phyloP scores from a whole-genome alignment of 64 coral and sea anemone genomes.

The Astreopora myriophthalma region DNA sequence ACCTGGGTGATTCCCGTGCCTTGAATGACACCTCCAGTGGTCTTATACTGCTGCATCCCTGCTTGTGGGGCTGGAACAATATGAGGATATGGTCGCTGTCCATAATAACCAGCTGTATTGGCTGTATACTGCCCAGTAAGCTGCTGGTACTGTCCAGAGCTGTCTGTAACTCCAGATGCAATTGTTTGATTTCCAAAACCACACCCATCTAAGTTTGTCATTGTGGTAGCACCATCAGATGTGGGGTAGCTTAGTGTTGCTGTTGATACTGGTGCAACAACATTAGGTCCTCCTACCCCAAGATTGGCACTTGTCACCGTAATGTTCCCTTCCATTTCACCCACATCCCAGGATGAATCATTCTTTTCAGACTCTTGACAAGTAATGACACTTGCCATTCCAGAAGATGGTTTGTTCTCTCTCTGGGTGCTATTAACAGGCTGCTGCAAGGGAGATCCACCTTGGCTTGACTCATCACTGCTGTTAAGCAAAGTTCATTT shows the following conservation, averaged over 20 bases:
- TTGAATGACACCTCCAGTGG: constrained; percentile 83
- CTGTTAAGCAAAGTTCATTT: neutral
- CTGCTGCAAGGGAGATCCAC: constrained; percentile 39
- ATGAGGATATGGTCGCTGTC: constrained; percentile 88
- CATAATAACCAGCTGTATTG: constrained; percentile 85
- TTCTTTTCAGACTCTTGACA: constrained; percentile 52
- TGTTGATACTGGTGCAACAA: constrained; percentile 85
- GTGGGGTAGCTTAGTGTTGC: constrained; percentile 74
- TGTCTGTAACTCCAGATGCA: constrained; percentile 58
- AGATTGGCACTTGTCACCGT: constrained; percentile 60
- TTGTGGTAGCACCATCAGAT: constrained; percentile 73
- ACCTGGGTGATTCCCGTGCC: constrained; percentile 72
- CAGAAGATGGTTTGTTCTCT: constrained; percentile 26
- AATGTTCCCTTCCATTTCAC: constrained; percentile 46
- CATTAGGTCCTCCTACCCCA: constrained; percentile 69
- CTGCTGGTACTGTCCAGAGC: constrained; percentile 71
- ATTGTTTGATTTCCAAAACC: constrained; percentile 72
- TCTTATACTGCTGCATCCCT: constrained; percentile 70
- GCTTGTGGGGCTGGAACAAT: constrained; percentile 80
- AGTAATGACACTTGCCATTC: constrained; percentile 41
- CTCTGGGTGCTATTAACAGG: constrained; percentile 31
- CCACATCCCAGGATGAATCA: constrained; percentile 66
- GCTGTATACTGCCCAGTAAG: constrained; percentile 68
- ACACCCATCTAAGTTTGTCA: constrained; percentile 90
- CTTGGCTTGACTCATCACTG: constrained; percentile 63